Conservation (phyloP, 2,113 vertebrate species). For the Mormyrus lacerda region DNA sequence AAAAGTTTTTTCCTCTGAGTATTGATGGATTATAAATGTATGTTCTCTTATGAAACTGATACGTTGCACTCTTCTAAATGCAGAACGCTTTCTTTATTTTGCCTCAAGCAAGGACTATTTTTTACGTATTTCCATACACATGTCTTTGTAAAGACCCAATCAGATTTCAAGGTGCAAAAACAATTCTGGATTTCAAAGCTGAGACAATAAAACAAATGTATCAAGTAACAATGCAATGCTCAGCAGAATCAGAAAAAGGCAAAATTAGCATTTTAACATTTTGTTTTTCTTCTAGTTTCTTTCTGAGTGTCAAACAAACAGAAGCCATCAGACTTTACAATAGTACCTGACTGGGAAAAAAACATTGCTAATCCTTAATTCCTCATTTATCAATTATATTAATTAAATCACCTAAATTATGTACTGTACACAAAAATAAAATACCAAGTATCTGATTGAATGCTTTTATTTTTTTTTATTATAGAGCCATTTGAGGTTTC, state of each 20-base stretch:
- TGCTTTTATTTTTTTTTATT: neutral
- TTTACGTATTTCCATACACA: constrained; percentile 62
- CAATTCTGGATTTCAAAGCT: constrained; percentile 53
- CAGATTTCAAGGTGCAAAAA: constrained; percentile 60
- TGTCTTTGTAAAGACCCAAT: constrained; percentile 65
- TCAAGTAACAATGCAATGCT: constrained; percentile 18
- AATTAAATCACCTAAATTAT: neutral
- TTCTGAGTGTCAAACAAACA: neutral
- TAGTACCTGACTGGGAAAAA: neutral
- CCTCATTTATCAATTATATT: neutral
- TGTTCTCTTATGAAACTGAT: constrained; percentile 39
- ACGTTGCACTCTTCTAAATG: constrained; percentile 46
- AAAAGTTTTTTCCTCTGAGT: constrained; percentile 57
- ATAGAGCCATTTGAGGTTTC: neutral
- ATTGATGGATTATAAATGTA: constrained; percentile 58
- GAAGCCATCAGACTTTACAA: neutral
- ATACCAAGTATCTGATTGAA: neutral
- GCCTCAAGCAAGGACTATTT: constrained; percentile 55
- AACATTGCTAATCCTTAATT: neutral
- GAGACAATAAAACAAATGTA: constrained; percentile 56
- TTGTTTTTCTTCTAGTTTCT: neutral
- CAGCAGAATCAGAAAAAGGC: neutral
- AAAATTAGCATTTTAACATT: constrained; percentile 1
- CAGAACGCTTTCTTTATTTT: constrained; percentile 51
- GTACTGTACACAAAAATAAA: neutral